Percentiles rank a stretch among this genome's conserved stretches.
Evolutionary conservation across 2,113 vertebrate genomes (phyloP).

Genomic region (Stigmatopora argus): DNA sequence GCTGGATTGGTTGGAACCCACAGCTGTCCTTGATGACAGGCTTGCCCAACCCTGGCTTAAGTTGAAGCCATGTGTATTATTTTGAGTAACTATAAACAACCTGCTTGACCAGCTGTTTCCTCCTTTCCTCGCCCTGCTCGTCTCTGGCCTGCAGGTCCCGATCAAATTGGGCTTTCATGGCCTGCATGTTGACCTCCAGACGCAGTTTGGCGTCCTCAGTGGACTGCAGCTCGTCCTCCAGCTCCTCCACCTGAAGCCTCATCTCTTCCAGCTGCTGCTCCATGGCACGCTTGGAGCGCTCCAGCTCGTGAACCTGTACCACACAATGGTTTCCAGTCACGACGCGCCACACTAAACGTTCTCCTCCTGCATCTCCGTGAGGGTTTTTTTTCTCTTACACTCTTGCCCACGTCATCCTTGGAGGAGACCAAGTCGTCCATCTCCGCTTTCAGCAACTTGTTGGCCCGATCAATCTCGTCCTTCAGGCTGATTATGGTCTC

Average conservation of each 20-base stretch:
- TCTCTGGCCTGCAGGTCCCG: slow-evolving; percentile 88
- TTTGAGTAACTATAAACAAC: slow-evolving; percentile 47
- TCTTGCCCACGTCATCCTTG: slow-evolving; percentile 95
- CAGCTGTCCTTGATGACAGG: too few relatives aligned
- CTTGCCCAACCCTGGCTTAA: too few relatives aligned
- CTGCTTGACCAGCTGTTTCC: slow-evolving; percentile 90
- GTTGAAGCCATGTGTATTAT: too few relatives aligned
- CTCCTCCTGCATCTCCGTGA: neutral
- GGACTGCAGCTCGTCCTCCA: slow-evolving; percentile 95
- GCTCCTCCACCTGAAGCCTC: slow-evolving; percentile 89
- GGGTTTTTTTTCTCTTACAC: slow-evolving; percentile 68
- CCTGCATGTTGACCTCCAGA: slow-evolving; percentile 97
- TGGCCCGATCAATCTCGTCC: slow-evolving; percentile 84
- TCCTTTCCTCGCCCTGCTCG: slow-evolving; percentile 92
- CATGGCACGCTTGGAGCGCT: slow-evolving; percentile 88
- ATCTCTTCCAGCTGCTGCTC: slow-evolving; percentile 98
- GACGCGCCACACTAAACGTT: neutral
- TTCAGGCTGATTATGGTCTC: slow-evolving; percentile 81
- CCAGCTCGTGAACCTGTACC: slow-evolving; percentile 90
- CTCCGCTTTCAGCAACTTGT: slow-evolving; percentile 84
- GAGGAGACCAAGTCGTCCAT: slow-evolving; percentile 95
- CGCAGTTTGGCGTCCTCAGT: slow-evolving; percentile 95
- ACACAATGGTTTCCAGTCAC: neutral
- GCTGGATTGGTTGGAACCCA: too few relatives aligned
- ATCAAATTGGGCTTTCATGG: slow-evolving; percentile 94